Percentiles rank a stretch among this genome's conserved stretches.
Conservation (phyloP, 2,113 vertebrate species). For the Rana temporaria region DNA sequence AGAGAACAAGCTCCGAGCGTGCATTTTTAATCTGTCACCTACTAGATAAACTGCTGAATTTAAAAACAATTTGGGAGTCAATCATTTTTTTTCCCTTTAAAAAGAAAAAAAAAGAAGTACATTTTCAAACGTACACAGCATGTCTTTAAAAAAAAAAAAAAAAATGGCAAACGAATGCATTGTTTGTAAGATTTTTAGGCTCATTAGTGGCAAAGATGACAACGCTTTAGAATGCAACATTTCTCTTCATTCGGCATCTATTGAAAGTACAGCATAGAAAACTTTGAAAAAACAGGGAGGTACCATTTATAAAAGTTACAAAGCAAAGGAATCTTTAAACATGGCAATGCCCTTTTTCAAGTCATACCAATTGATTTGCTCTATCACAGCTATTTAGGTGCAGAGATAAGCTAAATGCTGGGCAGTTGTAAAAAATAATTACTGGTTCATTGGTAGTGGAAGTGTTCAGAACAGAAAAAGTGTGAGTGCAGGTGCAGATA, state of each 20-base stretch:
- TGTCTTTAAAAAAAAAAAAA: conserved; percentile 67
- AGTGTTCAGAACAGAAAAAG: too few species aligned
- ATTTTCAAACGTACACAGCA: conserved; percentile 54
- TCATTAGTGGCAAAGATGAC: conserved; percentile 84
- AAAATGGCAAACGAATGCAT: conserved; percentile 78
- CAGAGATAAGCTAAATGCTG: neutral
- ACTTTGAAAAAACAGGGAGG: conserved; percentile 60
- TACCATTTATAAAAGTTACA: conserved; percentile 49
- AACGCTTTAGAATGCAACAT: conserved; percentile 71
- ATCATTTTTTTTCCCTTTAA: conserved; percentile 82
- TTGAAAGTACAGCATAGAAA: conserved; percentile 65
- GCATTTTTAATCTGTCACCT: conserved; percentile 91
- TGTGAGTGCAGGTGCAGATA: too few species aligned
- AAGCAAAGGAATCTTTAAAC: neutral
- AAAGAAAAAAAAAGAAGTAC: conserved; percentile 54
- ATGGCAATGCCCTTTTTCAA: neutral
- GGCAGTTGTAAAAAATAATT: neutral
- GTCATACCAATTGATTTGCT: neutral
- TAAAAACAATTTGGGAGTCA: conserved; percentile 87
- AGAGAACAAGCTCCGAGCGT: conserved; percentile 88
- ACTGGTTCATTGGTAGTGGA: too few species aligned
- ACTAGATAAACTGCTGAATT: conserved; percentile 88
- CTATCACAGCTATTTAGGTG: neutral
- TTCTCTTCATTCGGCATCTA: conserved; percentile 69
- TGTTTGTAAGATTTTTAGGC: conserved; percentile 82